These are phyloP conservation scores for Drosophila recens DNA, from an alignment of 2,888 invertebrate species.

Conservation along the genomic window DNA sequence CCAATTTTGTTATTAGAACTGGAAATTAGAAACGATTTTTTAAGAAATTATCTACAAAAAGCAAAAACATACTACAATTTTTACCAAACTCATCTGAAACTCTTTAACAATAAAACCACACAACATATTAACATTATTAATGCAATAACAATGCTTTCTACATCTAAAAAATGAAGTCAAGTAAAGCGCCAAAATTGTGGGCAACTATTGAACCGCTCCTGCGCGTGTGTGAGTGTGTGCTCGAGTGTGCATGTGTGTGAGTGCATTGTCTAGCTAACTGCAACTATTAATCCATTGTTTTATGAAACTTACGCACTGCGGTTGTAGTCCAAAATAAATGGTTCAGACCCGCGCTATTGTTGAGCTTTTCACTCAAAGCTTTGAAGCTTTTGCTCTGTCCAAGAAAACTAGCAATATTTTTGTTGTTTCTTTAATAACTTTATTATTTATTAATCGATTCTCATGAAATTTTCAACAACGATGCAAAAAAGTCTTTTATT, in stretches of 20 bases:
- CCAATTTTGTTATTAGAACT: conserved; percentile 18
- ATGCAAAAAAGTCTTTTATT: not conserved
- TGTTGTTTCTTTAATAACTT: not conserved
- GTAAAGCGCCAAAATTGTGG: conserved; percentile 9
- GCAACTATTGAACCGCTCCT: conserved; percentile 29
- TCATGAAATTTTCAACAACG: not conserved
- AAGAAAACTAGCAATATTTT: not conserved
- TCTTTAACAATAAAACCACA: not conserved
- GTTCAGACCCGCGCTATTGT: conserved; percentile 8
- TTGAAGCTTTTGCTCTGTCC: not conserved
- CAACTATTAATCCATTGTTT: not conserved
- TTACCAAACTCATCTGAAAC: conserved; percentile 9
- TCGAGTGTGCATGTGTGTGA: not conserved
- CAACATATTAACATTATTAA: not conserved
- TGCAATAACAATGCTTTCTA: not conserved
- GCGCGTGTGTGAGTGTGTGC: conserved; percentile 11
- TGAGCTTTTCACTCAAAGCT: conserved; percentile 5
- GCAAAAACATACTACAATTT: not conserved
- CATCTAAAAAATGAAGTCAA: not conserved
- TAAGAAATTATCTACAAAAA: conserved; percentile 7
- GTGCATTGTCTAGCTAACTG: conserved; percentile 3
- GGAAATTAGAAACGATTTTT: conserved; percentile 9
- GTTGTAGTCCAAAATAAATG: not conserved
- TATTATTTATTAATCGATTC: not conserved
- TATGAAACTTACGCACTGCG: not conserved